phyloP scores from a whole-genome alignment of 2,113 vertebrate genomes.

The Todiramphus saurophagus region DNA sequence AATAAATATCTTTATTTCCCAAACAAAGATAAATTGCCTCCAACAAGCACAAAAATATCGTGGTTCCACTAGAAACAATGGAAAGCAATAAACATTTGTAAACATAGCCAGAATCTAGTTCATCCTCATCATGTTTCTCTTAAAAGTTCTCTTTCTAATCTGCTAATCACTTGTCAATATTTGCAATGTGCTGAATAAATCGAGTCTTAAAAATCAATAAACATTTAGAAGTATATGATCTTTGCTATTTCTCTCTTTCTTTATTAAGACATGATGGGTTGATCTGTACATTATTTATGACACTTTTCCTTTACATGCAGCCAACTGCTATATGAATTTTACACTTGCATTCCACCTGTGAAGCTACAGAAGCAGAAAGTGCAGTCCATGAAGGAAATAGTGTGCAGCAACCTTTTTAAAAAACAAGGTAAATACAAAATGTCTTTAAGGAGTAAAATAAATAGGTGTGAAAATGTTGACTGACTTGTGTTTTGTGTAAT shows the following conservation, averaged over 20 bases:
- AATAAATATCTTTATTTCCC: background rate
- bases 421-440: conserved; percentile 82
- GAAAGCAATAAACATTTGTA: background rate
- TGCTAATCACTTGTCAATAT: background rate
- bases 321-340: conserved; percentile 92
- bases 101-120: background rate
- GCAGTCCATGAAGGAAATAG: conserved; percentile 94
- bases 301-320: conserved; percentile 67
- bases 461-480: background rate
- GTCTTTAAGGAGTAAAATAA: background rate
- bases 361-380: conserved; percentile 95
- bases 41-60: background rate
- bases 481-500: background rate
- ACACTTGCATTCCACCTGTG: conserved; percentile 89
- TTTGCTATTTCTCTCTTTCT: background rate
- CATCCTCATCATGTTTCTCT: background rate
- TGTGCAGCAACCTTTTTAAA: conserved; percentile 90
- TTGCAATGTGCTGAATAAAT: background rate
- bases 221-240: background rate
- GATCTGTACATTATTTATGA: background rate
- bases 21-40: background rate
- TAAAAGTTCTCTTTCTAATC: background rate
- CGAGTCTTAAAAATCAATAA: background rate
- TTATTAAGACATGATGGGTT: background rate
- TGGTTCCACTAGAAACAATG: background rate